These are phyloP conservation scores for Canis aureus DNA, from an alignment of 2,113 vertebrate species.

Conservation along the genomic window DNA sequence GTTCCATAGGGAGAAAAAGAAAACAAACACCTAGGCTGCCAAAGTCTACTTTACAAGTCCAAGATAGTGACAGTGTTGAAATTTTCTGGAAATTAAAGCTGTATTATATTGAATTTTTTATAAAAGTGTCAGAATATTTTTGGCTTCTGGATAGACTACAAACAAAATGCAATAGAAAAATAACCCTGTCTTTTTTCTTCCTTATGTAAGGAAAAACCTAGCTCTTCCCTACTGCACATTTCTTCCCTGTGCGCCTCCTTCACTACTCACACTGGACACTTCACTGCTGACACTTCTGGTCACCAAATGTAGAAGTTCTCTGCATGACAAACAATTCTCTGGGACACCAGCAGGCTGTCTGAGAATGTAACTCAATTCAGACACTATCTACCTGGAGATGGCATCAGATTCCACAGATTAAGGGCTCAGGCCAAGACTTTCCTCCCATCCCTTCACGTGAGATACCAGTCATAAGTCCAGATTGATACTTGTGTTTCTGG, in stretches of 20 bases:
- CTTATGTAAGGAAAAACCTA: not conserved
- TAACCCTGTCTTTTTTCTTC: not conserved
- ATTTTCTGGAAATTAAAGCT: conserved; percentile 38
- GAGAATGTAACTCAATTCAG: not conserved
- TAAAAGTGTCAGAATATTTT: not conserved
- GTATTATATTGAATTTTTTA: conserved; percentile 22
- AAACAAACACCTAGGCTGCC: not conserved
- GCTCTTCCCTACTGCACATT: not conserved
- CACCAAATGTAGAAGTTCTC: not conserved
- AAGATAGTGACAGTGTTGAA: not conserved
- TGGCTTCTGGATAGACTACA: not conserved
- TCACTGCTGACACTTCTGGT: not conserved
- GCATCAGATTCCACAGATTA: not conserved
- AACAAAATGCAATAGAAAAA: not conserved
- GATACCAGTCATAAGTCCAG: not conserved
- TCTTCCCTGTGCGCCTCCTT: not conserved
- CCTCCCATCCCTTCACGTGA: not conserved
- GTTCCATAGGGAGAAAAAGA: not conserved
- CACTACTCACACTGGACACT: not conserved
- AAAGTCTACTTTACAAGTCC: not conserved
- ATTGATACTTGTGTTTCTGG: not conserved
- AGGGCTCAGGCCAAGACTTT: not conserved
- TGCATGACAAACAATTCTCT: not conserved
- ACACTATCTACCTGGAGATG: not conserved
- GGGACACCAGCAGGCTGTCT: not conserved